A percentile compares a stretch with the other conserved stretches of the same genome.
These are phyloP conservation scores for Halcyon leucocephala DNA, from an alignment of 2,797 vertebrate genomes.

Conservation along the genomic window DNA sequence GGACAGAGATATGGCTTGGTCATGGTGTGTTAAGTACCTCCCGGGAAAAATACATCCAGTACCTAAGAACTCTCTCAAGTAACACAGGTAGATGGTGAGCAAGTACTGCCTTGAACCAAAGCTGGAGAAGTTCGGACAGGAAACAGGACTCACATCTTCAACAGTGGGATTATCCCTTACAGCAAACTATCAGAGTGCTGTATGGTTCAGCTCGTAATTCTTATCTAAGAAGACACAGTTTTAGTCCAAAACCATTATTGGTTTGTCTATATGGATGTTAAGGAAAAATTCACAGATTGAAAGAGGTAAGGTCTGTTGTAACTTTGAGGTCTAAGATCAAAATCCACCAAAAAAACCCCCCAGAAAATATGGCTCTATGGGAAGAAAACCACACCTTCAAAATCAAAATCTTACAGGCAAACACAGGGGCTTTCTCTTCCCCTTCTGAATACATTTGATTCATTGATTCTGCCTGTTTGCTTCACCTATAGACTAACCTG, in stretches of 20 bases:
- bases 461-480: not conserved
- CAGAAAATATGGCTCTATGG: not conserved
- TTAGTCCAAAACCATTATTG: not conserved
- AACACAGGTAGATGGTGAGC: not conserved
- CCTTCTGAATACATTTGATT: not conserved
- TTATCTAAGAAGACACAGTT: not conserved
- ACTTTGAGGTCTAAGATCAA: not conserved
- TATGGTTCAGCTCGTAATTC: not conserved
- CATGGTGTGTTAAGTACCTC: not conserved
- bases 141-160: not conserved
- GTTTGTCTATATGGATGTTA: not conserved
- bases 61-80: not conserved
- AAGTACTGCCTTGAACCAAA: not conserved
- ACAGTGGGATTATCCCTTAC: not conserved
- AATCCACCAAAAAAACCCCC: not conserved
- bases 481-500: not conserved
- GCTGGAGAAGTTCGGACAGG: not conserved
- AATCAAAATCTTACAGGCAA: not conserved
- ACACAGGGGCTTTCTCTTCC: not conserved
- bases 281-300: not conserved
- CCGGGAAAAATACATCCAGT: not conserved
- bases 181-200: not conserved
- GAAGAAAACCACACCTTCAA: not conserved
- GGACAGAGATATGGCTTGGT: not conserved
- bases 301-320: not conserved